These are phyloP conservation scores for Dysidea cf. avara DNA, from an alignment of 37 sponge, comb jelly and placozoan species.

Conservation along the genomic window DNA sequence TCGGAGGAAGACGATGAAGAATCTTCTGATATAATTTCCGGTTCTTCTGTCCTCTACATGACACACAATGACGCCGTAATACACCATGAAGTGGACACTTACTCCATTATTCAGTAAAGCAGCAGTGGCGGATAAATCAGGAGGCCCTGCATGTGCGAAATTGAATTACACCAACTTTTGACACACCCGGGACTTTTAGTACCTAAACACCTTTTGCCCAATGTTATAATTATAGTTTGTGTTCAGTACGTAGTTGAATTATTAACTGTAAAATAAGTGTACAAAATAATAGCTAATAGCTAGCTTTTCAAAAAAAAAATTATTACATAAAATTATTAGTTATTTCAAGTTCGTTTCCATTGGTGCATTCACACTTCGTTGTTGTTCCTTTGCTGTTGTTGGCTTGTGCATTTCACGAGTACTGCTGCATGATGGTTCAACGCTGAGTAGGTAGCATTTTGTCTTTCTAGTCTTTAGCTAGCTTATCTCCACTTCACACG, in stretches of 20 bases:
- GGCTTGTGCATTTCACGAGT: too few species aligned
- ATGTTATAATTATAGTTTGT: background rate
- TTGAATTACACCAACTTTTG: background rate
- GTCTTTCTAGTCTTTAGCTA: too few species aligned
- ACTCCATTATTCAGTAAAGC: constrained; percentile 2
- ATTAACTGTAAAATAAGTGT: background rate
- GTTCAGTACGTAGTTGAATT: background rate
- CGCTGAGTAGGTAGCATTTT: too few species aligned
- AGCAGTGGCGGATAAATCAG: background rate
- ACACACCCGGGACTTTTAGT: background rate
- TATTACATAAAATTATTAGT: background rate
- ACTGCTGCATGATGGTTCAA: too few species aligned
- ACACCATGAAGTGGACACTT: background rate
- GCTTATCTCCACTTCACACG: too few species aligned
- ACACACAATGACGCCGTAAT: background rate
- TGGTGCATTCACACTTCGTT: too few species aligned
- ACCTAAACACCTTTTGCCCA: background rate
- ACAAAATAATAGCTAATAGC: too few species aligned
- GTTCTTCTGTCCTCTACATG: constrained; percentile 25
- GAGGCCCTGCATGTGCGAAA: background rate
- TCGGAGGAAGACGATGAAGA: constrained; percentile 59
- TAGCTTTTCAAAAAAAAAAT: background rate
- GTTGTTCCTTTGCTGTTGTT: too few species aligned
- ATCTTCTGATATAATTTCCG: constrained; percentile 67
- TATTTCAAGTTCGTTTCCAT: too few species aligned